Evolutionary conservation across 2,797 vertebrate species (phyloP).

Genomic region (Yasuhikotakia modesta): DNA sequence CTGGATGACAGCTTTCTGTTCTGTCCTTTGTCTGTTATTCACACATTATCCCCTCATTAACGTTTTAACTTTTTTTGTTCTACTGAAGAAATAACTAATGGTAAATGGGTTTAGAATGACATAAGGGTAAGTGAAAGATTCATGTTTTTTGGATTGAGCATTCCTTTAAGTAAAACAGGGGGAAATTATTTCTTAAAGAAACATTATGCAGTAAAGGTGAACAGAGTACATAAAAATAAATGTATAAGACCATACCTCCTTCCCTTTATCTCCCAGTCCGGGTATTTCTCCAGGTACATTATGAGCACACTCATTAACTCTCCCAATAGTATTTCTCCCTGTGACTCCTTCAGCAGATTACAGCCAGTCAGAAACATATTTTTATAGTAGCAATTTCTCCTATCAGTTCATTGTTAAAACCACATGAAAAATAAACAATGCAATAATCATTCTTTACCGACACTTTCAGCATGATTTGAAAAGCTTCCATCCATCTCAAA

Average conservation of each 20-base stretch:
- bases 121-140: background rate
- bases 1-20: too few species aligned
- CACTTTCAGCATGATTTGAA: background rate
- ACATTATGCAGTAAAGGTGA: background rate
- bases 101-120: background rate
- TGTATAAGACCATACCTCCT: slow-evolving; percentile 66
- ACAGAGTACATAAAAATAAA: background rate
- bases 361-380: slow-evolving; percentile 11
- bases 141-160: background rate
- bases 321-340: slow-evolving; percentile 73
- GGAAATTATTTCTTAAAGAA: too few species aligned
- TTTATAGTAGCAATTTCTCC: slow-evolving; percentile 24
- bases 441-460: background rate
- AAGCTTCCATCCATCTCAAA: background rate
- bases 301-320: slow-evolving; percentile 76
- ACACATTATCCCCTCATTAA: too few species aligned
- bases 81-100: too few species aligned
- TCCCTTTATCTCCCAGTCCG: slow-evolving; percentile 71
- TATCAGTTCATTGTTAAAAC: background rate
- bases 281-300: slow-evolving; percentile 78
- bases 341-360: slow-evolving; percentile 71
- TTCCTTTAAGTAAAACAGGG: too few species aligned
- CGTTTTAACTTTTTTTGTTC: too few species aligned
- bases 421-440: background rate
- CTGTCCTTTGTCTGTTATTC: too few species aligned